Conservation (phyloP, 1,140 invertebrate genomes). For the Drosophila sulfurigaster region DNA sequence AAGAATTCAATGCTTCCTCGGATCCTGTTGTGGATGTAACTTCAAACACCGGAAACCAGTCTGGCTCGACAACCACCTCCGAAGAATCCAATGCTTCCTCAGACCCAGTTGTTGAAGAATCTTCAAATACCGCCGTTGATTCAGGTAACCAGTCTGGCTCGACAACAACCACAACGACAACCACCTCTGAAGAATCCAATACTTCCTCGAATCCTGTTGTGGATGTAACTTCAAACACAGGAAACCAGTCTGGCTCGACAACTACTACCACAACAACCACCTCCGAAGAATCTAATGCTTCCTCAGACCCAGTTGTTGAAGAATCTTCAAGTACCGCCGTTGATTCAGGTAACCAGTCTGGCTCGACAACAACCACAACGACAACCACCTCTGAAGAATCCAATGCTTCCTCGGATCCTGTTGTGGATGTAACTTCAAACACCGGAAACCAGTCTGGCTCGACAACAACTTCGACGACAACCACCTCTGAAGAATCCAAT, state of each 20-base stretch:
- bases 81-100: neutral
- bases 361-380: neutral
- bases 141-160: neutral
- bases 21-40: neutral
- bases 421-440: too few relatives aligned
- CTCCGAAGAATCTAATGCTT: neutral
- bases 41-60: neutral
- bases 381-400: neutral
- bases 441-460: too few relatives aligned
- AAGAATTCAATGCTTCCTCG: neutral
- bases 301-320: neutral
- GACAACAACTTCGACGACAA: neutral
- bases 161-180: constrained; percentile 19
- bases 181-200: neutral
- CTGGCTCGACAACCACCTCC: constrained; percentile 5
- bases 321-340: neutral
- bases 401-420: too few relatives aligned
- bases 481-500: neutral
- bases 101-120: neutral
- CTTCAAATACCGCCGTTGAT: neutral
- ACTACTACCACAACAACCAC: constrained; percentile 1
- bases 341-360: neutral
- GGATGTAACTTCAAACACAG: neutral
- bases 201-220: neutral
- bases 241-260: constrained; percentile 13